Base-by-base conservation (phyloP, 2,888 invertebrate genomes). In the Ptychoptera albimana region DNA sequence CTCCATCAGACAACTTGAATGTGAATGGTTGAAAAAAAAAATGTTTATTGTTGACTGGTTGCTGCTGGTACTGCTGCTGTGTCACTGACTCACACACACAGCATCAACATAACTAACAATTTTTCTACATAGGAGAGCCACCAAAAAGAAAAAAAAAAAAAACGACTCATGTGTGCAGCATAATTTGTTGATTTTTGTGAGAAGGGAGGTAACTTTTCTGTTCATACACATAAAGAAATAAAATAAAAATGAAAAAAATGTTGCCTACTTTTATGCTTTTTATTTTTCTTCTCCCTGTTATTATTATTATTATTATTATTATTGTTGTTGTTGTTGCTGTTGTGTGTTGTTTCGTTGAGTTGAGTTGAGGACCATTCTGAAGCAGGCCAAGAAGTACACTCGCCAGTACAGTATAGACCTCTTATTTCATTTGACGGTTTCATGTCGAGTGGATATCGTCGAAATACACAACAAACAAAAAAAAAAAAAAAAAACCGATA, bases 381-480 rank as follows among this genome's bases (percentile, higher is more conserved):
- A 64, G 63, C 63, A 42, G 40, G 61, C 64, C 64, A 61, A 64
- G 61, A 64, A 63, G 63, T 64, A 64, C 58, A 64, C 64, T 64
- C 64, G 62, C 64, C 63, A 64, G 64, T 64, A 61, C 62, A 63
- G 62, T 64, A 64, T 64, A 64, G 62, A 64, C 64, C 64, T 65
- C 65, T 65, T 65, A 64, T 65, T 65, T 64, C 62, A 65, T 64
- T 65, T 65, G 64, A 64, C 64, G 65, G 65, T 64, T 61, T 64
- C 64, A 64, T 65, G 65, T 65, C 65, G 65, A 65, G 65, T 65
- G 65, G 65, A 63, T 64, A 62, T 65, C 51, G 50, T 52, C 48
- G 23, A 23, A 23, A 23, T 23, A 23, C 44, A 42, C 44, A 42
- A 16, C 31, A 30, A 40, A 40, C 13, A 32, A 40, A 35, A 34